Evolutionary conservation across 2,113 vertebrate genomes (phyloP).

Genomic region (Hemiscyllium ocellatum): DNA sequence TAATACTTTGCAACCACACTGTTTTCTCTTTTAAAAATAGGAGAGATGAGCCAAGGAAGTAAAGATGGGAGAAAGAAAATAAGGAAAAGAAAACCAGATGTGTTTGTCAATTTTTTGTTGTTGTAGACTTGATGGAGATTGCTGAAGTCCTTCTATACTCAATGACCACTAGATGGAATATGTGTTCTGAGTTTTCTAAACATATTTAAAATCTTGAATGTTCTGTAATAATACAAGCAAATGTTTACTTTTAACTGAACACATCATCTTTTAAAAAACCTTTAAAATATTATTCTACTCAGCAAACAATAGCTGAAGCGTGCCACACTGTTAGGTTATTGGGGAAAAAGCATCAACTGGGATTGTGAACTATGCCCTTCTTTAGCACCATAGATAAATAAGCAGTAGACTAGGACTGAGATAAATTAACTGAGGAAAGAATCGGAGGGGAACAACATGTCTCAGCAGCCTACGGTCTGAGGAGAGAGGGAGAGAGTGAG

Average conservation of each 20-base stretch:
- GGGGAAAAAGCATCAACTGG: neutral
- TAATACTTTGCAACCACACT: neutral
- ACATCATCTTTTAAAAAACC: neutral
- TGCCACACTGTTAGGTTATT: neutral
- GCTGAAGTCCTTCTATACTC: neutral
- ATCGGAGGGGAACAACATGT: neutral
- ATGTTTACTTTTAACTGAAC: neutral
- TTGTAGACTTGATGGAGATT: neutral
- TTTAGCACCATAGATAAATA: neutral
- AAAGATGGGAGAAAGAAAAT: neutral
- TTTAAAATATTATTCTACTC: neutral
- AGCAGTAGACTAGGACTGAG: neutral
- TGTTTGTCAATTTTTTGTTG: neutral
- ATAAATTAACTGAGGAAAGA: neutral
- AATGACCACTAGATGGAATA: constrained; percentile 11
- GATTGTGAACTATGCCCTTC: neutral
- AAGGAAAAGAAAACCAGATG: neutral
- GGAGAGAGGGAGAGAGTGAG: too few relatives aligned
- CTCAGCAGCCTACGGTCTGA: neutral
- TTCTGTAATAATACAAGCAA: neutral
- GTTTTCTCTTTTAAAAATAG: neutral
- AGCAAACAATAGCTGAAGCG: neutral
- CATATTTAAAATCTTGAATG: neutral
- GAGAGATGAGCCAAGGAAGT: neutral
- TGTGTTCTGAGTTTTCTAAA: neutral